Evolutionary conservation across 2,888 invertebrate genomes (phyloP).

Genomic region (Cataglyphis altisquamis): DNA sequence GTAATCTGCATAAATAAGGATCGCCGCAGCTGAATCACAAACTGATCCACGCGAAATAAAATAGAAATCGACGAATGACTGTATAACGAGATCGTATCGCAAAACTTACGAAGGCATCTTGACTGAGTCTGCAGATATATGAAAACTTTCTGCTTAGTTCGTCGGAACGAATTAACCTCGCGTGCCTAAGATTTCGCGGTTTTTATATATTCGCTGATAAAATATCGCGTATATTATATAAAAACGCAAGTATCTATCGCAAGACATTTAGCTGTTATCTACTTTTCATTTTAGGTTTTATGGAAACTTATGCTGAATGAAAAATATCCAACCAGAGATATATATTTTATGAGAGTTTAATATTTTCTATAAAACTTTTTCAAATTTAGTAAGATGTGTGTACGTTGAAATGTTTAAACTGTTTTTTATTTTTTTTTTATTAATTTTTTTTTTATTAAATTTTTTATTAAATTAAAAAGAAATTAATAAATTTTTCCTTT

Average conservation of each 20-base stretch:
- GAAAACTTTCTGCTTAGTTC: conserved; percentile 36
- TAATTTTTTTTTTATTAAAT: too few relatives aligned
- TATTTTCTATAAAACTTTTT: background rate
- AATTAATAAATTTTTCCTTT: background rate
- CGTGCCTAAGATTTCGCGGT: conserved; percentile 29
- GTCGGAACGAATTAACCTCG: conserved; percentile 15
- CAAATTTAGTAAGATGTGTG: background rate
- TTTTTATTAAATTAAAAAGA: background rate
- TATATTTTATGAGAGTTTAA: background rate
- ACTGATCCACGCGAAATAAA: background rate
- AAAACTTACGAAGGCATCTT: conserved; percentile 27
- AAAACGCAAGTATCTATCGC: background rate
- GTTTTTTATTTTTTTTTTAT: too few relatives aligned
- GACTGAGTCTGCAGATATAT: background rate
- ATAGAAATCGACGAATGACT: conserved; percentile 21
- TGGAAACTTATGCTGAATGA: background rate
- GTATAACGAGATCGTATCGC: conserved; percentile 12
- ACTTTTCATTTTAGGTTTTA: background rate
- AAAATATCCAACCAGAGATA: background rate
- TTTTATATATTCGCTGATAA: background rate
- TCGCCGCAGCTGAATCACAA: background rate
- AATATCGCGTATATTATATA: background rate
- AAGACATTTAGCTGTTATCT: background rate
- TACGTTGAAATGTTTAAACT: background rate
- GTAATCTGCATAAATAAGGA: conserved; percentile 1